Conservation (phyloP, 2,797 vertebrate species). For the Kryptolebias ocellatus region DNA sequence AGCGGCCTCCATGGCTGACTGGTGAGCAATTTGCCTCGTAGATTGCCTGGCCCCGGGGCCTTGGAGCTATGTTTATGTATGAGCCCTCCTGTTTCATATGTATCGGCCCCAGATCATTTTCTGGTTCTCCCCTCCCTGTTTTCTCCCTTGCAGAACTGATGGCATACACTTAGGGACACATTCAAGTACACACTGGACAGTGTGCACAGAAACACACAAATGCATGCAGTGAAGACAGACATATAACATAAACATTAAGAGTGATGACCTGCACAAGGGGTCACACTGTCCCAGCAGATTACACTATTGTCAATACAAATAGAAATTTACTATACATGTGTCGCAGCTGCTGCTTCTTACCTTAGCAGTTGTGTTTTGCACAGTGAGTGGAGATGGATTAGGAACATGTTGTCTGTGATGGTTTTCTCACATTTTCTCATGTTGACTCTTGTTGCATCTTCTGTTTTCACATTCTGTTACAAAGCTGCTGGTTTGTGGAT, state of each 20-base stretch:
- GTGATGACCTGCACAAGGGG: constrained; percentile 95
- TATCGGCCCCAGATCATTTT: constrained; percentile 96
- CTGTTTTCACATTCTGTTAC: not conserved
- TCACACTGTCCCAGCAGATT: constrained; percentile 95
- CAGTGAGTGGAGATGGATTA: constrained; percentile 69
- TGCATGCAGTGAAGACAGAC: constrained; percentile 37
- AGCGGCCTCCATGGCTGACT: constrained; percentile 83
- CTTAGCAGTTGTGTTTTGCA: constrained; percentile 49
- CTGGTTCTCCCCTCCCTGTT: constrained; percentile 83
- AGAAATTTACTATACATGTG: constrained; percentile 82
- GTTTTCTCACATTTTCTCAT: constrained; percentile 43
- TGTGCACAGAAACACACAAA: constrained; percentile 46
- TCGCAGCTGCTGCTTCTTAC: constrained; percentile 69
- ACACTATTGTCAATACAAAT: constrained; percentile 97
- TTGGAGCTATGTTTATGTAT: constrained; percentile 98
- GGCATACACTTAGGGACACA: constrained; percentile 71
- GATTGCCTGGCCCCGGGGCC: constrained; percentile 82
- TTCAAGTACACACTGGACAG: constrained; percentile 48
- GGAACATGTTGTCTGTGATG: constrained; percentile 60
- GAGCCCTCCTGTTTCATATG: constrained; percentile 99
- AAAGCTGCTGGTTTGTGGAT: constrained; percentile 9
- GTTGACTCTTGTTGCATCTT: constrained; percentile 25
- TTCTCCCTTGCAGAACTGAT: constrained; percentile 88
- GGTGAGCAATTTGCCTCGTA: constrained; percentile 85
- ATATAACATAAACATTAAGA: constrained; percentile 89